Percentiles rank a stretch among this genome's conserved stretches.
phyloP scores from a whole-genome alignment of 2,888 invertebrate species.

The Ophonus ardosiacus region DNA sequence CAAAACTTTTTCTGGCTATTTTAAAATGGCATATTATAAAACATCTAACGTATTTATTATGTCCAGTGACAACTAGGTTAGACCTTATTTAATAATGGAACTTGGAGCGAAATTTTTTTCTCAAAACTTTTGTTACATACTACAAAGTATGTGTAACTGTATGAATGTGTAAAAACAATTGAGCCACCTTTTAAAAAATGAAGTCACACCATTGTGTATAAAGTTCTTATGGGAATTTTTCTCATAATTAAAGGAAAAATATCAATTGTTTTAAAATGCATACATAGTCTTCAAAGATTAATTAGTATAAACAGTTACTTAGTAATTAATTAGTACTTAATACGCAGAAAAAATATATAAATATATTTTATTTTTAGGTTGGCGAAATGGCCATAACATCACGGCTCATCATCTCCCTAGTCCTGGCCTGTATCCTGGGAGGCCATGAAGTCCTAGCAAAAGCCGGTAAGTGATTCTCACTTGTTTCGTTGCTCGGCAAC shows the following conservation, averaged over 20 bases:
- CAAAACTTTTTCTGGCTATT: too few species aligned
- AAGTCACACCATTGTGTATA: not conserved
- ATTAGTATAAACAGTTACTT: not conserved
- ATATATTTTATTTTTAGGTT: not conserved
- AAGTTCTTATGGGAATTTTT: not conserved
- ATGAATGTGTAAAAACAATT: not conserved
- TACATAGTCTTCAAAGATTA: not conserved
- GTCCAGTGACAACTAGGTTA: too few species aligned
- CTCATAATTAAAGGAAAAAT: not conserved
- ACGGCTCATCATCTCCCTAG: slow-evolving; percentile 45
- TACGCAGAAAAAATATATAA: not conserved
- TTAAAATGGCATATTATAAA: too few species aligned
- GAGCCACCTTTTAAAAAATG: not conserved
- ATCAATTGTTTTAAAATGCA: not conserved
- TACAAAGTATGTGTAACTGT: not conserved
- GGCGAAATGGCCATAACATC: slow-evolving; percentile 52
- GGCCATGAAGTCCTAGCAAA: slow-evolving; percentile 39
- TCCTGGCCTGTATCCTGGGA: slow-evolving; percentile 51
- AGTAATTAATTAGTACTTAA: not conserved
- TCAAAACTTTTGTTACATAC: not conserved
- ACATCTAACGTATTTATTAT: too few species aligned
- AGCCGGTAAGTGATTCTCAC: slow-evolving; percentile 49
- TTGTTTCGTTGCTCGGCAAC: not conserved
- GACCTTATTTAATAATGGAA: too few species aligned
- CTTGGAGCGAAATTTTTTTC: too few species aligned